Percentiles rank a stretch among this genome's conserved stretches.
Conservation (phyloP, 2,888 invertebrate species). For the Acrobasis consociella region DNA sequence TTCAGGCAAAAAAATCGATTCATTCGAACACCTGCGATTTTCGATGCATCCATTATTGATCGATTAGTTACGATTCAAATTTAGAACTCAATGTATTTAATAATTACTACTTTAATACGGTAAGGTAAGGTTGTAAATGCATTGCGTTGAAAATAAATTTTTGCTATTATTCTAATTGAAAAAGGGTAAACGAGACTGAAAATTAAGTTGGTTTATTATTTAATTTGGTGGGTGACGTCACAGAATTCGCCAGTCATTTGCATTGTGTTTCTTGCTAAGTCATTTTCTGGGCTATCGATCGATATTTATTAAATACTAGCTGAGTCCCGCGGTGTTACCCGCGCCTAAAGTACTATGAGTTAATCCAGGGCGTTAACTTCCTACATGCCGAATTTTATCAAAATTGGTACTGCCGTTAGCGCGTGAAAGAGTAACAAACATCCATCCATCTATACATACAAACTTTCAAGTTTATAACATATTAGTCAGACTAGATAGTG, state of each 20-base stretch:
- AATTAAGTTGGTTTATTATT: conserved; percentile 39
- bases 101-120: conserved; percentile 25
- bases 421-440: too few relatives aligned
- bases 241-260: conserved; percentile 32
- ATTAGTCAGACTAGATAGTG: too few relatives aligned
- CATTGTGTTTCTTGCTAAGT: conserved; percentile 32
- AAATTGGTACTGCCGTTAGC: too few relatives aligned
- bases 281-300: conserved; percentile 21
- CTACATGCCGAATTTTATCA: too few relatives aligned
- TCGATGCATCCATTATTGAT: conserved; percentile 70
- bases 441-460: too few relatives aligned
- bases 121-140: conserved; percentile 26
- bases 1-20: conserved; percentile 63
- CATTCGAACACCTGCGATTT: conserved; percentile 78
- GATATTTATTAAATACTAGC: too few relatives aligned
- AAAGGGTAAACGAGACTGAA: conserved; percentile 44
- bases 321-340: too few relatives aligned
- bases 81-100: conserved; percentile 5
- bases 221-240: conserved; percentile 38
- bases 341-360: too few relatives aligned
- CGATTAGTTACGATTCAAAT: conserved; percentile 60
- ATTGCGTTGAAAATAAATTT: not conserved
- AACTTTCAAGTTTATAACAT: too few relatives aligned
- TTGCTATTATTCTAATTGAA: conserved; percentile 34
- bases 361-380: too few relatives aligned